Evolutionary conservation across 2,888 invertebrate species (phyloP).

Genomic region (Drosophila cognata): DNA sequence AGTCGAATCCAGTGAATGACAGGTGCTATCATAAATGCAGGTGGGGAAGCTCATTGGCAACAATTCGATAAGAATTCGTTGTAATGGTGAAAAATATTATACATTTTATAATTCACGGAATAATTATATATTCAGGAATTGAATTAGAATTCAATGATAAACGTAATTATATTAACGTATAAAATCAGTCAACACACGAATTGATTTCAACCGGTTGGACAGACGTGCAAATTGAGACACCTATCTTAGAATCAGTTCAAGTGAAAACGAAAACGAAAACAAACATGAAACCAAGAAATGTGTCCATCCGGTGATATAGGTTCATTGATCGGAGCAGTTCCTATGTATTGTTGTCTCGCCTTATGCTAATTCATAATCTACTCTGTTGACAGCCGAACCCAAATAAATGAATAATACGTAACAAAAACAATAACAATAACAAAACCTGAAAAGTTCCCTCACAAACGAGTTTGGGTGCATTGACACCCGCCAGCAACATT

Average conservation of each 20-base stretch:
- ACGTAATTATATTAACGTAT: neutral
- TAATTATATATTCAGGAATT: constrained; percentile 15
- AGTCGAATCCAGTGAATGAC: constrained; percentile 22
- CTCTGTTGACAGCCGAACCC: constrained; percentile 41
- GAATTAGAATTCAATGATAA: neutral
- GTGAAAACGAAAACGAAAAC: constrained; percentile 38
- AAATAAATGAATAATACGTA: constrained; percentile 56
- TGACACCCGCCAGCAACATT: constrained; percentile 54
- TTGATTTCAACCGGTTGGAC: constrained; percentile 25
- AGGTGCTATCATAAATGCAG: constrained; percentile 44
- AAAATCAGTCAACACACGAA: constrained; percentile 39
- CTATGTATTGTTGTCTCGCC: constrained; percentile 28
- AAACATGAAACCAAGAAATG: constrained; percentile 41
- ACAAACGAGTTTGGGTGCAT: constrained; percentile 58
- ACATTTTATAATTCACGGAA: constrained; percentile 1
- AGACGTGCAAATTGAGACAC: constrained; percentile 20
- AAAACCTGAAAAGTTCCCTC: constrained; percentile 36
- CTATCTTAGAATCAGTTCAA: constrained; percentile 40
- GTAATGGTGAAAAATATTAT: neutral
- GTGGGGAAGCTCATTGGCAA: constrained; percentile 55
- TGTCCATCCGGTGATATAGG: constrained; percentile 42
- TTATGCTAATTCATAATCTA: constrained; percentile 65
- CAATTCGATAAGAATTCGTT: constrained; percentile 1
- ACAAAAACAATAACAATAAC: constrained; percentile 26
- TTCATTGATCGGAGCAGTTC: constrained; percentile 68